These are phyloP conservation scores for Triplophysa bombifrons DNA, from an alignment of 2,797 vertebrate genomes.

Conservation along the genomic window DNA sequence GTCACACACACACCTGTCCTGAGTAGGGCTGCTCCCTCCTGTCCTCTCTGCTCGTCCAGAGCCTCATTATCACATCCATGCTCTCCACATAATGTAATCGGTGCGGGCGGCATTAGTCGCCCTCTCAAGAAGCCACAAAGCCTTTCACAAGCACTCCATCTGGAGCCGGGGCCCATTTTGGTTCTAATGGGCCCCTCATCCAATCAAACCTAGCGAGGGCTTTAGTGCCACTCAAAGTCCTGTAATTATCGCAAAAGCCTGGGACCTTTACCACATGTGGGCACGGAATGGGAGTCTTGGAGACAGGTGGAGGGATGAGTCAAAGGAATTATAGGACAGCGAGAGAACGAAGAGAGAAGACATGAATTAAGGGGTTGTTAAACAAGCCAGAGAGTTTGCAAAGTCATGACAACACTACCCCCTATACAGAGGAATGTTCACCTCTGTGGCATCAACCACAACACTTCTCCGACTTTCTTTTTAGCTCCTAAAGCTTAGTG, in stretches of 20 bases:
- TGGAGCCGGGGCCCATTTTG: slow-evolving; percentile 69
- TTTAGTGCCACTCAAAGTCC: slow-evolving; percentile 59
- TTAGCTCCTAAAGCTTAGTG: slow-evolving; percentile 3
- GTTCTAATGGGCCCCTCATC: slow-evolving; percentile 70
- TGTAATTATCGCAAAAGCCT: slow-evolving; percentile 74
- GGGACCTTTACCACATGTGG: slow-evolving; percentile 38
- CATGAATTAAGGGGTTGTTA: slow-evolving; percentile 51
- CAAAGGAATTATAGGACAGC: slow-evolving; percentile 6
- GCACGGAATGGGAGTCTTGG: slow-evolving; percentile 33
- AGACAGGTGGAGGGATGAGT: slow-evolving; percentile 47
- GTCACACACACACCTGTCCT: slow-evolving; percentile 53
- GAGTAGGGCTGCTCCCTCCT: slow-evolving; percentile 28
- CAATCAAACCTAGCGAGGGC: slow-evolving; percentile 65
- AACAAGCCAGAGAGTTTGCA: slow-evolving; percentile 61
- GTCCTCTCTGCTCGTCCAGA: slow-evolving; percentile 44
- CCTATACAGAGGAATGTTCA: slow-evolving; percentile 68
- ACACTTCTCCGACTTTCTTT: slow-evolving; percentile 37
- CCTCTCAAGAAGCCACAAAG: slow-evolving; percentile 59
- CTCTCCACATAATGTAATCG: slow-evolving; percentile 43
- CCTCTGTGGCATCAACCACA: slow-evolving; percentile 41
- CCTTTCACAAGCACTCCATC: slow-evolving; percentile 64
- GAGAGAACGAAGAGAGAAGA: slow-evolving; percentile 3
- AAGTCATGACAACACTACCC: slow-evolving; percentile 71
- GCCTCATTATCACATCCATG: slow-evolving; percentile 63
- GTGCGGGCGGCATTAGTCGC: slow-evolving; percentile 60